These are phyloP conservation scores for Chouioia cunea DNA, from an alignment of 2,888 invertebrate species.

Conservation along the genomic window DNA sequence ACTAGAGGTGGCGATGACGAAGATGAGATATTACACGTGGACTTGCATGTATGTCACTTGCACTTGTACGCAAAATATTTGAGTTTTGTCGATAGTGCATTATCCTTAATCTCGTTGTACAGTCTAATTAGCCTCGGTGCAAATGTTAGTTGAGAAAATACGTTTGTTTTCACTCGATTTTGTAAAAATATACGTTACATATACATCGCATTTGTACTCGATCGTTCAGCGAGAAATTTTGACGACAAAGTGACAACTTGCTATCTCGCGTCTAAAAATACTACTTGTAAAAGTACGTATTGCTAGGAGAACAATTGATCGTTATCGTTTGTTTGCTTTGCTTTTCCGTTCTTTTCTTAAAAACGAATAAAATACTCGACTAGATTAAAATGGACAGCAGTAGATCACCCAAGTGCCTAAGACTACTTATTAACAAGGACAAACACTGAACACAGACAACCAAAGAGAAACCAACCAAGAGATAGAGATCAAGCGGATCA, in stretches of 20 bases:
- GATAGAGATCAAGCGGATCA: slow-evolving; percentile 56
- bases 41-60: slow-evolving; percentile 17
- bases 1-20: slow-evolving; percentile 12
- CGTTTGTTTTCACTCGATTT: slow-evolving; percentile 9
- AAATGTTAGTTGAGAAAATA: slow-evolving; percentile 16
- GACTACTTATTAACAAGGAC: slow-evolving; percentile 46
- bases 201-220: slow-evolving; percentile 36
- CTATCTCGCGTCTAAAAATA: not conserved
- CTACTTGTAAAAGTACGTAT: slow-evolving; percentile 14
- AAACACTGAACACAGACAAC: slow-evolving; percentile 47
- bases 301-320: slow-evolving; percentile 11
- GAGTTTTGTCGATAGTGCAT: slow-evolving; percentile 12
- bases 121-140: slow-evolving; percentile 15
- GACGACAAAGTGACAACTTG: slow-evolving; percentile 20
- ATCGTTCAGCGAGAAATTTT: slow-evolving; percentile 15
- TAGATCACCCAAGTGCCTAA: slow-evolving; percentile 45
- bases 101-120: slow-evolving; percentile 9
- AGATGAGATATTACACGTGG: slow-evolving; percentile 15
- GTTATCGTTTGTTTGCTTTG: too few relatives aligned
- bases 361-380: slow-evolving; percentile 30
- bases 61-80: slow-evolving; percentile 12
- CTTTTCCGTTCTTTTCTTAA: slow-evolving; percentile 6
- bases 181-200: not conserved
- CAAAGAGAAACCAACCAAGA: slow-evolving; percentile 50
- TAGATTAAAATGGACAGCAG: slow-evolving; percentile 41